These are phyloP conservation scores for Sus scrofa DNA, from an alignment of 2,113 vertebrate genomes.

Conservation along the genomic window DNA sequence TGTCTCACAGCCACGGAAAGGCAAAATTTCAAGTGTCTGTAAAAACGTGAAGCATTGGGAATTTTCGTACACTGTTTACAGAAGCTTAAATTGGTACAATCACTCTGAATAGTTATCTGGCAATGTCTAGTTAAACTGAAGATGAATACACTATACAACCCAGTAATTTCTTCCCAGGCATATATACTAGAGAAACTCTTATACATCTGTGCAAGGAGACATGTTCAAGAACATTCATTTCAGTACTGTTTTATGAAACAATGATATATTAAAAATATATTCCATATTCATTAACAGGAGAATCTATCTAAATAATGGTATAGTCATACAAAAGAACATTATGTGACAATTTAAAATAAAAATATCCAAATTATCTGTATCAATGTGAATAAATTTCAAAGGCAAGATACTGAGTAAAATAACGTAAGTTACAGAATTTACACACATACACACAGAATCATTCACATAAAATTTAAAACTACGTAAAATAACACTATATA, in stretches of 20 bases:
- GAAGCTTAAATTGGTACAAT: background rate
- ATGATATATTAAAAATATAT: background rate
- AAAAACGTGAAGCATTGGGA: background rate
- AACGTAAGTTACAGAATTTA: background rate
- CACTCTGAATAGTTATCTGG: background rate
- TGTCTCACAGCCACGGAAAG: background rate
- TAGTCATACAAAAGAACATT: background rate
- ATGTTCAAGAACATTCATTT: background rate
- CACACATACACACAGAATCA: background rate
- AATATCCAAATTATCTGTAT: background rate
- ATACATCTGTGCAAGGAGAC: background rate
- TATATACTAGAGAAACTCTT: background rate
- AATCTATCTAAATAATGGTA: background rate
- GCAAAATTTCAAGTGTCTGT: background rate
- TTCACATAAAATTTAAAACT: slow-evolving; percentile 5
- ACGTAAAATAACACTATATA: background rate
- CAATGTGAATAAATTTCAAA: slow-evolving; percentile 29
- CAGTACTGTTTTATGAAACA: background rate
- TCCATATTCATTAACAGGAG: background rate
- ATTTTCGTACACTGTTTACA: background rate
- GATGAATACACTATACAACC: background rate
- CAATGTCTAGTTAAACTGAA: background rate
- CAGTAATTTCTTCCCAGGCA: background rate
- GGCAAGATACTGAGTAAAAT: background rate
- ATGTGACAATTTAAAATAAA: background rate